A percentile compares a stretch with the other conserved stretches of the same genome.
phyloP scores from a whole-genome alignment of 2,113 vertebrate genomes.

The Panurus biarmicus region DNA sequence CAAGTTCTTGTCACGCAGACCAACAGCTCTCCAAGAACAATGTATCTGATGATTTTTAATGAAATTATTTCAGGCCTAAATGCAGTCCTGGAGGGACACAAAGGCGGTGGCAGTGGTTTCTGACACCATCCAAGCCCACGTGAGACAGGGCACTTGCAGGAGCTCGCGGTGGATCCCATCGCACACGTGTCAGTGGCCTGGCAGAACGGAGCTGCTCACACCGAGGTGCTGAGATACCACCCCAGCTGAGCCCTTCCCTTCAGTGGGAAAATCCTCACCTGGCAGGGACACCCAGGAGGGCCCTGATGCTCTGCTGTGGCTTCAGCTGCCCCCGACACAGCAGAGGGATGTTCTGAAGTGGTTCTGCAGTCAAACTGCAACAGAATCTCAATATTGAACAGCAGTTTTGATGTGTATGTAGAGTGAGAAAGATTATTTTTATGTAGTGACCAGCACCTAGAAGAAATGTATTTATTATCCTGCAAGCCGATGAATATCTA shows the following conservation, averaged over 20 bases:
- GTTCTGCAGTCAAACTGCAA: not conserved
- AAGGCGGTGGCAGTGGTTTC: not conserved
- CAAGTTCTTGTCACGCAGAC: not conserved
- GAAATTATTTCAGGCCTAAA: not conserved
- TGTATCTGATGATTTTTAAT: not conserved
- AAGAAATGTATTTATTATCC: not conserved
- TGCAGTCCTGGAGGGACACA: not conserved
- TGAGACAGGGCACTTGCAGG: not conserved
- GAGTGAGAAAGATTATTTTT: not conserved
- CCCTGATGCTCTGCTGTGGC: not conserved
- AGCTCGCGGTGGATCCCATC: accelerated
- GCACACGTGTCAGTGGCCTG: not conserved
- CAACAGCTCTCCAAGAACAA: not conserved
- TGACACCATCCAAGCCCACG: not conserved
- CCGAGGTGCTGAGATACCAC: not conserved
- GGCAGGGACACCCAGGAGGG: not conserved
- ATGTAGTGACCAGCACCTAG: not conserved
- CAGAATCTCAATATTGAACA: not conserved
- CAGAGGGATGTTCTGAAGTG: not conserved
- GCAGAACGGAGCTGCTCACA: not conserved
- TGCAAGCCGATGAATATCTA: not conserved
- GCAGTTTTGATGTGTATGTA: not conserved
- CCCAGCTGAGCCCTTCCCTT: not conserved
- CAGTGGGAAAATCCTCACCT: not conserved
- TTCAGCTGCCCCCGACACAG: not conserved